These are phyloP conservation scores for Rhinophrynus dorsalis DNA, from an alignment of 2,797 vertebrate species.

Conservation along the genomic window DNA sequence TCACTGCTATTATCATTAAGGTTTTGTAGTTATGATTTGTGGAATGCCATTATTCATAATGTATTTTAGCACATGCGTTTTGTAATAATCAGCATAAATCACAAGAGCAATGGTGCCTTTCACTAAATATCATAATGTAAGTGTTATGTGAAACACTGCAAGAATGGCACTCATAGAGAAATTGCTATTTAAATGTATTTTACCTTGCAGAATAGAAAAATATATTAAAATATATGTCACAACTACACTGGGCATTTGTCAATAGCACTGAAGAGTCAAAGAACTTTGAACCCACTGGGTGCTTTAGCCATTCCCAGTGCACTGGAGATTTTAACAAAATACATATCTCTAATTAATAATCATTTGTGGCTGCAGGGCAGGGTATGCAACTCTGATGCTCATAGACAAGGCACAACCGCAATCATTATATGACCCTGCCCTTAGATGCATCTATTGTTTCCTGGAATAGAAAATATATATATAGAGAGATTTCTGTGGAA, in stretches of 20 bases:
- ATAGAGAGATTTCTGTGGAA: too few species aligned
- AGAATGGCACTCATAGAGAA: not conserved
- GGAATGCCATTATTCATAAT: constrained; percentile 20
- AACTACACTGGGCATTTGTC: not conserved
- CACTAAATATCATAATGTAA: constrained; percentile 17
- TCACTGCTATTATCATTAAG: constrained; percentile 21
- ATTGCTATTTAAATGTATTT: not conserved
- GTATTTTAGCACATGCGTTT: constrained; percentile 18
- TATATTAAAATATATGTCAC: constrained; percentile 9
- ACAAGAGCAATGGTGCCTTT: constrained; percentile 28
- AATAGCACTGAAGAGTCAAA: too few species aligned
- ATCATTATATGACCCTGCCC: too few species aligned
- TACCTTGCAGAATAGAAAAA: constrained; percentile 1
- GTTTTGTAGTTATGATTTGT: constrained; percentile 4
- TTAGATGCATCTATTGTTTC: too few species aligned
- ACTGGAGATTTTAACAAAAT: too few species aligned
- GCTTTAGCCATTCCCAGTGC: too few species aligned
- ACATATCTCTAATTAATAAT: too few species aligned
- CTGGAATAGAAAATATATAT: too few species aligned
- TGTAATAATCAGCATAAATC: constrained; percentile 40
- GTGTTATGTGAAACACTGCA: not conserved
- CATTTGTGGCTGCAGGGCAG: too few species aligned
- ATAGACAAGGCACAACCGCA: too few species aligned
- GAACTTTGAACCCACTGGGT: too few species aligned
- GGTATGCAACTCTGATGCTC: too few species aligned